Percentiles rank a stretch among this genome's conserved stretches.
Conservation (phyloP, 2,888 invertebrate species). For the Rhorus exstirpatorius region DNA sequence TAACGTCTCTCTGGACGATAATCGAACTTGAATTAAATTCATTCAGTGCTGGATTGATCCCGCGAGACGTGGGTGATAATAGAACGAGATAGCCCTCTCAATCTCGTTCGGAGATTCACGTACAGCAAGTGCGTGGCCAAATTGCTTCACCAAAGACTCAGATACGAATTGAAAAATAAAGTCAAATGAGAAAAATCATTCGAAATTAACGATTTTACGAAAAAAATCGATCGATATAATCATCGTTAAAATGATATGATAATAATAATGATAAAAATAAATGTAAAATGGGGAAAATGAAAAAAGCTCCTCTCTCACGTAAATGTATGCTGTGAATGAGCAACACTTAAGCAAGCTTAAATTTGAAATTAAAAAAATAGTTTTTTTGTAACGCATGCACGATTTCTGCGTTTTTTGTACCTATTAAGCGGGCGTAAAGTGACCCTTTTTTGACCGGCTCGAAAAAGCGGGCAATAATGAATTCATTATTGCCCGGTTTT, state of each 20-base stretch:
- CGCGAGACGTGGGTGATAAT: not conserved
- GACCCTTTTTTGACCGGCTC: too few relatives aligned
- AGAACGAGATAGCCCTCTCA: constrained; percentile 21
- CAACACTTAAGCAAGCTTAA: too few relatives aligned
- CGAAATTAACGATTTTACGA: not conserved
- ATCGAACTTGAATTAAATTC: constrained; percentile 47
- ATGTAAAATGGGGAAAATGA: too few relatives aligned
- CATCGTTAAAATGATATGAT: not conserved
- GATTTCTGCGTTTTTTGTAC: too few relatives aligned
- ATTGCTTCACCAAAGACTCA: not conserved
- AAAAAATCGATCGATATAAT: not conserved
- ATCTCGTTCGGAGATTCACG: not conserved
- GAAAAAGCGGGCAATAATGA: too few relatives aligned
- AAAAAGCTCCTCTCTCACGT: too few relatives aligned
- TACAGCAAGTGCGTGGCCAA: not conserved
- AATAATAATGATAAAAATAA: too few relatives aligned
- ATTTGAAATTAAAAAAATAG: too few relatives aligned
- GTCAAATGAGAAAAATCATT: not conserved
- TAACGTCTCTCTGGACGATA: constrained; percentile 31
- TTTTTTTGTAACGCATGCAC: too few relatives aligned
- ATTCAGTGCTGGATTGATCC: constrained; percentile 33
- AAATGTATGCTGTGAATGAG: too few relatives aligned
- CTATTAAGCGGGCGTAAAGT: too few relatives aligned
- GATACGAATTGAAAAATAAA: not conserved
- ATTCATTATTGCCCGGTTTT: too few relatives aligned